Conservation (phyloP, 1,140 invertebrate species). For the Drosophila parabipectinata region DNA sequence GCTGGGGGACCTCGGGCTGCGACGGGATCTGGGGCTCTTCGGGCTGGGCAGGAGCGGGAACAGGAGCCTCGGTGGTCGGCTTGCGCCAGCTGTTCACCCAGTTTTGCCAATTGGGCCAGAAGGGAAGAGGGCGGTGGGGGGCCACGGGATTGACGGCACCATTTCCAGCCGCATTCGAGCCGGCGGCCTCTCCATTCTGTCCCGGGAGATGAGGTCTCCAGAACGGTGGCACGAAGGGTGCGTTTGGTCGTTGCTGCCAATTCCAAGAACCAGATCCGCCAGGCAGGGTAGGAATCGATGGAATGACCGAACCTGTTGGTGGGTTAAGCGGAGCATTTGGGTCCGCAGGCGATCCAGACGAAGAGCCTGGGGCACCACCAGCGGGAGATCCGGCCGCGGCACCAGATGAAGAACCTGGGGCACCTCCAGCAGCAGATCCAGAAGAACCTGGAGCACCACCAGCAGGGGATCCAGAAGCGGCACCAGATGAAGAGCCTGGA, state of each 20-base stretch:
- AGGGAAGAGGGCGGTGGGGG: conserved; percentile 26
- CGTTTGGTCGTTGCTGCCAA: conserved; percentile 39
- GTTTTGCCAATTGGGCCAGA: conserved; percentile 61
- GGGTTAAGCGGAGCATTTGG: conserved; percentile 28
- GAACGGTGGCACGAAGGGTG: conserved; percentile 27
- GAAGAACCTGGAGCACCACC: conserved; percentile 11
- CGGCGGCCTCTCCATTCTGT: conserved; percentile 14
- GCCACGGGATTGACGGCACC: conserved; percentile 1
- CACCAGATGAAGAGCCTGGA: conserved; percentile 6
- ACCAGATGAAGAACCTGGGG: conserved; percentile 10
- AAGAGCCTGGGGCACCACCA: conserved; percentile 13
- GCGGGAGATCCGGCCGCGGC: not conserved
- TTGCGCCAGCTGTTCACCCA: conserved; percentile 58
- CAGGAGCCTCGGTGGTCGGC: conserved; percentile 25
- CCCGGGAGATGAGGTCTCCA: conserved; percentile 42
- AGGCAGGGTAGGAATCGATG: conserved; percentile 31
- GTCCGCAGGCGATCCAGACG: conserved; percentile 9
- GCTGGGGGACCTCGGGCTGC: conserved; percentile 10
- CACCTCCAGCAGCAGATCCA: not conserved
- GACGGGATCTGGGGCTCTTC: conserved; percentile 1
- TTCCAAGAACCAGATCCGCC: conserved; percentile 41
- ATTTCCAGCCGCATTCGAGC: conserved; percentile 14
- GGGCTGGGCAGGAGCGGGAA: conserved; percentile 10
- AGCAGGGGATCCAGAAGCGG: conserved; percentile 2
- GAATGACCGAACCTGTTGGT: conserved; percentile 16